Conservation (phyloP, 2,113 vertebrate species). For the Carassius gibelio region DNA sequence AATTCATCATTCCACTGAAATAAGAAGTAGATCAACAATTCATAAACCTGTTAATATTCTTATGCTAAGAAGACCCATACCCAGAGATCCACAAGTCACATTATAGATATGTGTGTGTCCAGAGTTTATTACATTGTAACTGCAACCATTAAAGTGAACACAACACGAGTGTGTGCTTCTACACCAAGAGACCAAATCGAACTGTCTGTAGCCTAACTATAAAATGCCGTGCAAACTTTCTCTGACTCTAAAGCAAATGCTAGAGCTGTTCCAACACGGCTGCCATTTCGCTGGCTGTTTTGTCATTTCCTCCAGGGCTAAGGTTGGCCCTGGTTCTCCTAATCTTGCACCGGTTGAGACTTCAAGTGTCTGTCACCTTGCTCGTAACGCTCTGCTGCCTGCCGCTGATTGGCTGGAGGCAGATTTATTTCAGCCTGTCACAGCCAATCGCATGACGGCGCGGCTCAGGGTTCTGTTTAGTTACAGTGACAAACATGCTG, state of each 20-base stretch:
- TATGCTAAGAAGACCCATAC: neutral
- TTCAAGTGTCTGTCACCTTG: constrained; percentile 72
- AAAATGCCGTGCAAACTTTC: constrained; percentile 44
- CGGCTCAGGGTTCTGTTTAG: constrained; percentile 77
- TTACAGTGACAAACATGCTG: constrained; percentile 85
- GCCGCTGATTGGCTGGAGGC: constrained; percentile 77
- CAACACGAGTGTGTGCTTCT: constrained; percentile 68
- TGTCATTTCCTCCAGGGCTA: constrained; percentile 49
- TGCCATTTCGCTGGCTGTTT: constrained; percentile 38
- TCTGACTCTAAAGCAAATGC: constrained; percentile 41
- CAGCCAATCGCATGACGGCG: constrained; percentile 77
- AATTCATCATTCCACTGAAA: neutral
- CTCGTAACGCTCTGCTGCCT: constrained; percentile 76
- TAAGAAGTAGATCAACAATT: too few relatives aligned
- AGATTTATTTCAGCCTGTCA: constrained; percentile 86
- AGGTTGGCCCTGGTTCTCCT: constrained; percentile 64
- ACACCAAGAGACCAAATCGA: constrained; percentile 74
- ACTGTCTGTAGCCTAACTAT: constrained; percentile 68
- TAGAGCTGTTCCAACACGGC: constrained; percentile 25
- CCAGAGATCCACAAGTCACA: neutral
- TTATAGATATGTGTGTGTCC: constrained; percentile 46
- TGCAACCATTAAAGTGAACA: constrained; percentile 62
- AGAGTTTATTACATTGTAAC: constrained; percentile 51
- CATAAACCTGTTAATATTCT: too few relatives aligned
- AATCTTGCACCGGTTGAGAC: constrained; percentile 77